Base-by-base conservation (phyloP, 2,797 vertebrate species). In the Sebastolobus altivelis region DNA sequence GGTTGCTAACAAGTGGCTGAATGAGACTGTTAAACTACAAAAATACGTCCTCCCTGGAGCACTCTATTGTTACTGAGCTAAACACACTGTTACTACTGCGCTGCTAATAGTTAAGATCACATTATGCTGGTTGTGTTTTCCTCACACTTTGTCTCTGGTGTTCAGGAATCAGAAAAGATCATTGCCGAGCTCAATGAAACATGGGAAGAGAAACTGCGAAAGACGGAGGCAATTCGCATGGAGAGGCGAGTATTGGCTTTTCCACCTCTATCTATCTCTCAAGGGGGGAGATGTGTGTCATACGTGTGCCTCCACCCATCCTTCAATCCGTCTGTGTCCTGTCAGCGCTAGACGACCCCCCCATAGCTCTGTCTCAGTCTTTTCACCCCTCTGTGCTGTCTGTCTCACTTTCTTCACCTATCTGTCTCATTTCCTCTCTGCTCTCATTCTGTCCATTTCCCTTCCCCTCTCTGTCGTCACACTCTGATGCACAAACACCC, bases 111-210 rank as follows among this genome's bases (percentile, higher is more conserved):
- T 27, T 59, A 63, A 0, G 1, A 18, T 65, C 8, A 20, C 16
- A 20, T 68, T 31, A 54, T n/a, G 12, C 40, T 52, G 20, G 2
- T 8, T 68, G 7, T 16, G 56, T 40, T 72, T 63, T 79, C 2
- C 18, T 81, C 1, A 63, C 49, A 52, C 46, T 85, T 74, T 83
- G 0, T 33, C 16, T 56, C n/a, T 65, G 73, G 54, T 83, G 33
- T 86, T 12, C 81, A 99, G 99, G 99, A 99, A 94, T 99, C 99
- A 0, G 99, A 99, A 95, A 99, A 99, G 94, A 99, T 99, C 86
- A 99, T 99, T 87, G 99, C 99, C 1, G 99, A 99, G 92, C 95
- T 99, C 93, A 99, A 99, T 82, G 99, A 99, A 94, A 99, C 99
- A 8, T 99, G 98, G 99, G 99, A 99, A 87, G 99, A 99, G 92